A percentile compares a stretch with the other conserved stretches of the same genome.
These are phyloP conservation scores for Esox niger DNA, from an alignment of 2,113 vertebrate species.

Conservation along the genomic window DNA sequence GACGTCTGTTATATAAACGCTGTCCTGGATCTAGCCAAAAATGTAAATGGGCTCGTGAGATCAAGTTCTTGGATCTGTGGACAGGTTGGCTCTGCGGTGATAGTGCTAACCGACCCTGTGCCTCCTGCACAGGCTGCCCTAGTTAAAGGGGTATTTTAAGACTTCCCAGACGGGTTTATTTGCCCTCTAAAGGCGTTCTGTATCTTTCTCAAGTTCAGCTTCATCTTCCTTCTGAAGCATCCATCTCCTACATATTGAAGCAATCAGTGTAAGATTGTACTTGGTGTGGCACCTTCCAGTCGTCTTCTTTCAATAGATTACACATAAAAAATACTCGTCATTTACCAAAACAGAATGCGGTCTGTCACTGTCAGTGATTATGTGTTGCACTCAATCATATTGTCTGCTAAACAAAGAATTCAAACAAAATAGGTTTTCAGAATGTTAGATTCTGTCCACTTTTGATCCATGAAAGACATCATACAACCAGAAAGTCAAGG, in stretches of 20 bases:
- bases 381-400: too few species aligned
- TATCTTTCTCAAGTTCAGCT: constrained; percentile 55
- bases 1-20: constrained; percentile 15
- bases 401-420: too few species aligned
- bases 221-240: constrained; percentile 33
- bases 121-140: constrained; percentile 51
- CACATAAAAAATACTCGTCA: too few species aligned
- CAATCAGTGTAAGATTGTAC: neutral
- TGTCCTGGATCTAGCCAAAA: constrained; percentile 8
- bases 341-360: too few species aligned
- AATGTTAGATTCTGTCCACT: too few species aligned
- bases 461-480: too few species aligned
- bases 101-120: constrained; percentile 37
- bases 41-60: constrained; percentile 4
- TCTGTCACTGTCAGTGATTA: too few species aligned
- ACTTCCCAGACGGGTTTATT: constrained; percentile 60
- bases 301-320: too few species aligned
- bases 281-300: too few species aligned
- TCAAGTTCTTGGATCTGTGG: constrained; percentile 24
- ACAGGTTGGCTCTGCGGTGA: constrained; percentile 29
- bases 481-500: too few species aligned
- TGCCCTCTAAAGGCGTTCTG: constrained; percentile 46
- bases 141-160: constrained; percentile 71
- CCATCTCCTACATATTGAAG: constrained; percentile 19
- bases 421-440: too few species aligned